Percentiles rank a stretch among this genome's conserved stretches.
phyloP scores from a whole-genome alignment of 2,888 invertebrate species.

The Agonopterix alstromeriana region DNA sequence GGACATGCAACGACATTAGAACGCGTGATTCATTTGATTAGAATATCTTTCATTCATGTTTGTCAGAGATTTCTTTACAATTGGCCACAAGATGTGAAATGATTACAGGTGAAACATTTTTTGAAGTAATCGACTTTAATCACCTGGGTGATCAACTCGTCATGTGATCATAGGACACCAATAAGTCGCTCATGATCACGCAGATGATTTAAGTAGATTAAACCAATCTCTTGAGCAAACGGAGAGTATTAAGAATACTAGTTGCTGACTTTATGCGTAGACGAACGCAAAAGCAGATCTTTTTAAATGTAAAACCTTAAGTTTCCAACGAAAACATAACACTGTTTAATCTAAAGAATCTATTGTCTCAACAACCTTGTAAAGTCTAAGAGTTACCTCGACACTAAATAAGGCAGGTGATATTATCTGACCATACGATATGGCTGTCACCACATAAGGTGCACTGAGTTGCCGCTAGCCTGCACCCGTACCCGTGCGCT shows the following conservation, averaged over 20 bases:
- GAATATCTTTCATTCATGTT: background rate
- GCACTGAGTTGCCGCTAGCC: constrained; percentile 24
- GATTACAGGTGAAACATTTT: too few relatives aligned
- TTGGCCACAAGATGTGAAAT: too few relatives aligned
- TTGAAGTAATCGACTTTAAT: too few relatives aligned
- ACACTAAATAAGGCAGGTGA: constrained; percentile 24
- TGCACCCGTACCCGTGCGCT: constrained; percentile 28
- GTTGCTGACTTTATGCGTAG: too few relatives aligned
- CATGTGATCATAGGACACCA: too few relatives aligned
- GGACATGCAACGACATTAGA: constrained; percentile 16
- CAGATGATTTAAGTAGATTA: too few relatives aligned
- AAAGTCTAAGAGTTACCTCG: constrained; percentile 18
- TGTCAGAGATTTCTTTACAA: background rate
- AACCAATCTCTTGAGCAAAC: too few relatives aligned
- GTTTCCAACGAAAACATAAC: background rate
- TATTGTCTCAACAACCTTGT: constrained; percentile 20
- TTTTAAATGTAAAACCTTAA: background rate
- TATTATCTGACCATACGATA: constrained; percentile 35
- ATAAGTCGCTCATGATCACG: too few relatives aligned
- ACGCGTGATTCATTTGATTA: constrained; percentile 12
- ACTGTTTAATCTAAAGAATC: background rate
- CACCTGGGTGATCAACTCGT: too few relatives aligned
- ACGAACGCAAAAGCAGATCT: background rate
- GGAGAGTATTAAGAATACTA: too few relatives aligned
- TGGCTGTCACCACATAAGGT: constrained; percentile 35